Evolutionary conservation across 1,140 invertebrate genomes (phyloP).

Genomic region (Drosophila biarmipes): DNA sequence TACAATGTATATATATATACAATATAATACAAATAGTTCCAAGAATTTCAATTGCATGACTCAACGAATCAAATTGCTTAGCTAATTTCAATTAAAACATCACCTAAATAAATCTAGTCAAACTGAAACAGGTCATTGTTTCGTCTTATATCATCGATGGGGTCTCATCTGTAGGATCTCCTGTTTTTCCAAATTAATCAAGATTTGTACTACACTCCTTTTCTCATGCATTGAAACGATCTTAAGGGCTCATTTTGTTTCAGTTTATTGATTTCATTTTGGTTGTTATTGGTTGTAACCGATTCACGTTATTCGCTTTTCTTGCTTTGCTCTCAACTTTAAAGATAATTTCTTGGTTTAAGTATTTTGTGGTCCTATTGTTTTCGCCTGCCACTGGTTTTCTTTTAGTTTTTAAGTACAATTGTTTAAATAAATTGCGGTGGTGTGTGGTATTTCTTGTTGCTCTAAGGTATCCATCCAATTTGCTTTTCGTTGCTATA

Average conservation of each 20-base stretch:
- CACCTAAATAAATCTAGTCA: conserved; percentile 33
- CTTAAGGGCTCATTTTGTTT: conserved; percentile 1
- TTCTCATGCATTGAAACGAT: neutral
- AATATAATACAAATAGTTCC: conserved; percentile 34
- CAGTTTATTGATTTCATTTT: conserved; percentile 40
- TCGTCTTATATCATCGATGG: neutral
- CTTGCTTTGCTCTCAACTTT: conserved; percentile 8
- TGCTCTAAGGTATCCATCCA: conserved; percentile 54
- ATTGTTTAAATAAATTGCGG: conserved; percentile 69
- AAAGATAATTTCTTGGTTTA: conserved; percentile 37
- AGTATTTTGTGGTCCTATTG: neutral
- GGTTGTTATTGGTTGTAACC: conserved; percentile 35
- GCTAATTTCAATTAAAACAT: conserved; percentile 42
- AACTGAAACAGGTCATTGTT: neutral
- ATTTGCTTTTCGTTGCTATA: conserved; percentile 9
- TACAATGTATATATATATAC: conserved; percentile 6
- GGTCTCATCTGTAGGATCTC: neutral
- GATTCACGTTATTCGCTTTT: conserved; percentile 5
- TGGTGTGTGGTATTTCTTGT: conserved; percentile 62
- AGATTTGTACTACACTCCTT: too few species aligned
- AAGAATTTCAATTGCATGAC: conserved; percentile 45
- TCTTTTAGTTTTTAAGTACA: conserved; percentile 62
- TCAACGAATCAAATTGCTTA: conserved; percentile 36
- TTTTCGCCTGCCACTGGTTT: conserved; percentile 1
- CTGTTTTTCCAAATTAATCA: neutral